Evolutionary conservation across 2,888 invertebrate genomes (phyloP).

Genomic region (Clistopyga incitator): DNA sequence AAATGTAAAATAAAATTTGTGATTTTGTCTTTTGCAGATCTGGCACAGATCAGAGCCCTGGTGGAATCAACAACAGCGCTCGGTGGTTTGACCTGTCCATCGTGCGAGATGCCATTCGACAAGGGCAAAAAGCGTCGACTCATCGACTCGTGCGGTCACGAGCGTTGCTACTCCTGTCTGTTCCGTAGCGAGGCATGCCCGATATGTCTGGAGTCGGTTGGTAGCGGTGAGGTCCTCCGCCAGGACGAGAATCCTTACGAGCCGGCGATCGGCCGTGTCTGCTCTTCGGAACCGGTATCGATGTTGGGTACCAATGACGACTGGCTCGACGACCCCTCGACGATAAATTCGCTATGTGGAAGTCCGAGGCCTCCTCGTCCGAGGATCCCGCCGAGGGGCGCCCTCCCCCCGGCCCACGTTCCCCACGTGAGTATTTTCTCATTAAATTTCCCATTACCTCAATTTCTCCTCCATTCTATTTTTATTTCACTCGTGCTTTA

Average conservation of each 20-base stretch:
- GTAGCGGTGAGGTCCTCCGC: constrained; percentile 83
- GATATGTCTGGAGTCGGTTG: constrained; percentile 87
- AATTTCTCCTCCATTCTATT: not conserved
- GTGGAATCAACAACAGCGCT: constrained; percentile 90
- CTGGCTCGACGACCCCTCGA: constrained; percentile 80
- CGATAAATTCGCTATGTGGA: constrained; percentile 81
- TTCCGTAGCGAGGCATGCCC: constrained; percentile 97
- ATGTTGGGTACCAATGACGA: constrained; percentile 75
- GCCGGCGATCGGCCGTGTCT: constrained; percentile 70
- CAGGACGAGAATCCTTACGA: constrained; percentile 83
- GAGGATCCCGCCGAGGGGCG: constrained; percentile 74
- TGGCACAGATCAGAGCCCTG: constrained; percentile 92
- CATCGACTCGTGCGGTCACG: constrained; percentile 98
- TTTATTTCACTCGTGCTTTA: constrained; percentile 30
- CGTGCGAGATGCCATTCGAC: constrained; percentile 97
- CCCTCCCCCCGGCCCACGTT: constrained; percentile 70
- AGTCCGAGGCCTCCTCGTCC: constrained; percentile 79
- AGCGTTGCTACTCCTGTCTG: constrained; percentile 97
- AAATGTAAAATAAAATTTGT: not conserved
- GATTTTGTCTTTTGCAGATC: constrained; percentile 87
- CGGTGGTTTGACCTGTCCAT: constrained; percentile 89
- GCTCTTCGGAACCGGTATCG: constrained; percentile 73
- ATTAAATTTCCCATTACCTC: constrained; percentile 20
- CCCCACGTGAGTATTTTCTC: constrained; percentile 84
- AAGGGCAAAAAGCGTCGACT: constrained; percentile 98